Percentiles rank a stretch among this genome's conserved stretches.
Conservation (phyloP, 2,888 invertebrate genomes). For the Idaea aversata region DNA sequence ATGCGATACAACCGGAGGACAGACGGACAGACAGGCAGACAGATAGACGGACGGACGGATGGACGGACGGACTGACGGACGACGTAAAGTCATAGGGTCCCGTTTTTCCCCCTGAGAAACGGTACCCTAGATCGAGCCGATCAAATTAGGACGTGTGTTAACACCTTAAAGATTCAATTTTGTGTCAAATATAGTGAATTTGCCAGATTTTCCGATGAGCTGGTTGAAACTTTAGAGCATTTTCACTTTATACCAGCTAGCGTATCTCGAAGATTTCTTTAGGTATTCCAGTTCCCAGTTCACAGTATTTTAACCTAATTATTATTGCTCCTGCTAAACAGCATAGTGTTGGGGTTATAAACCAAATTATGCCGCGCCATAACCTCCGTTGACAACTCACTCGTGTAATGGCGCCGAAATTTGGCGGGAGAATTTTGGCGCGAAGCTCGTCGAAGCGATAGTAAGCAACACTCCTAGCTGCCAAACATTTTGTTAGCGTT, state of each 20-base stretch:
- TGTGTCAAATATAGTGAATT: no score
- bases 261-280: not conserved
- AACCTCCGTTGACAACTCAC: constrained; percentile 71
- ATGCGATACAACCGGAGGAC: no score
- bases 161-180: no score
- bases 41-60: no score
- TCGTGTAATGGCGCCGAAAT: constrained; percentile 73
- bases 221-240: not conserved
- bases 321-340: constrained; percentile 54
- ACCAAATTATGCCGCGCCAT: constrained; percentile 79
- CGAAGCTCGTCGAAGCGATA: constrained; percentile 11
- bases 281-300: constrained; percentile 2
- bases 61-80: no score
- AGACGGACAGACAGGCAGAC: no score
- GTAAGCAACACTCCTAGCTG: constrained; percentile 34
- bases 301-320: constrained; percentile 39
- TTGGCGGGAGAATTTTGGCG: constrained; percentile 58
- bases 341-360: constrained; percentile 70
- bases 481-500: constrained; percentile 59
- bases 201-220: no score
- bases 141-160: no score
- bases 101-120: no score
- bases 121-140: no score
- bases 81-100: no score
- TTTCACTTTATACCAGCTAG: not conserved